Evolutionary conservation across 2,797 vertebrate genomes (phyloP).

Genomic region (Cyprinodon diabolis): DNA sequence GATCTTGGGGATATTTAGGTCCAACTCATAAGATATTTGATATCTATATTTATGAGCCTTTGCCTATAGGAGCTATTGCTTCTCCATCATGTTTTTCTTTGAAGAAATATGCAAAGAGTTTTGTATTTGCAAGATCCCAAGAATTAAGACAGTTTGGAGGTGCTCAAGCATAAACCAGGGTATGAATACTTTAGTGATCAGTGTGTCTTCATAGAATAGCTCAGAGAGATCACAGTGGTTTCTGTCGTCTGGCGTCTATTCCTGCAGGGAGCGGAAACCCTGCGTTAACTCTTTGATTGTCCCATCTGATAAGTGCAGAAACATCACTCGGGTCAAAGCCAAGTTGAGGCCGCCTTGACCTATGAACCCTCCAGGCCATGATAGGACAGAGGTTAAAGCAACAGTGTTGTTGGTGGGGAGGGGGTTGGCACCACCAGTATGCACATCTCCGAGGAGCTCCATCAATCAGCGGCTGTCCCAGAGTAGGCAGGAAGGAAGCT

Average conservation of each 20-base stretch:
- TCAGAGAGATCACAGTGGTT: neutral
- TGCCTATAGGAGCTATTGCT: no score
- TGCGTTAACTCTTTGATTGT: constrained; percentile 9
- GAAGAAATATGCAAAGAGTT: no score
- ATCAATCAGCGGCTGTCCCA: constrained; percentile 44
- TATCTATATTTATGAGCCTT: no score
- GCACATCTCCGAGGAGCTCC: constrained; percentile 8
- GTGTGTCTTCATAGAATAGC: neutral
- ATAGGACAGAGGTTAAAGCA: constrained; percentile 49
- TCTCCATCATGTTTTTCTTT: no score
- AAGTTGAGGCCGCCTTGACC: constrained; percentile 50
- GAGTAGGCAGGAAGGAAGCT: constrained; percentile 54
- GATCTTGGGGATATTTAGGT: no score
- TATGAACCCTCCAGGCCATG: constrained; percentile 9
- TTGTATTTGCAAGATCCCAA: no score
- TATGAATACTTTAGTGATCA: neutral
- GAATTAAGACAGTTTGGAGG: no score
- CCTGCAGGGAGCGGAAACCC: constrained; percentile 3
- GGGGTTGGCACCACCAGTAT: neutral
- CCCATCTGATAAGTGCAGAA: constrained; percentile 42
- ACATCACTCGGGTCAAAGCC: constrained; percentile 56
- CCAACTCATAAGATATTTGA: no score
- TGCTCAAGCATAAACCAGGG: no score
- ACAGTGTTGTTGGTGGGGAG: constrained; percentile 9
- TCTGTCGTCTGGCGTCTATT: neutral